Conservation (phyloP, 2,797 vertebrate species). For the Psittacula derbiana region DNA sequence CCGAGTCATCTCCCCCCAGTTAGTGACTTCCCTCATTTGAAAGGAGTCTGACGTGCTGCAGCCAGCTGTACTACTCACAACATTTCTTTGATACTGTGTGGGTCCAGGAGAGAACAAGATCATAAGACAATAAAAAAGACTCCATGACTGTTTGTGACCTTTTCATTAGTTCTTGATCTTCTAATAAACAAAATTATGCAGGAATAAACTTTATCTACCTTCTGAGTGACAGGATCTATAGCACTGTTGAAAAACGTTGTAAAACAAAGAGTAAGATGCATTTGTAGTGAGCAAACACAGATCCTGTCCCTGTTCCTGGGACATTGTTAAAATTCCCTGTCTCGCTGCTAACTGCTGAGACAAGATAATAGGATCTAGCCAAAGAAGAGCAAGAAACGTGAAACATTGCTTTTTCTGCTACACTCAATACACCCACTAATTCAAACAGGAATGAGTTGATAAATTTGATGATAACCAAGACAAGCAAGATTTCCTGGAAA, state of each 20-base stretch:
- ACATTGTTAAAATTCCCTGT: neutral
- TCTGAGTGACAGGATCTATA: neutral
- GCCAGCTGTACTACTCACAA: fast-evolving
- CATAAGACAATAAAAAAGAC: neutral
- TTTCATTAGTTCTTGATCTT: neutral
- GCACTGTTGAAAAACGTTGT: neutral
- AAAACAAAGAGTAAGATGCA: neutral
- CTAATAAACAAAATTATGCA: neutral
- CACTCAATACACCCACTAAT: neutral
- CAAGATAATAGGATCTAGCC: neutral
- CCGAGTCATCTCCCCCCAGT: neutral
- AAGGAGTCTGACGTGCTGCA: neutral
- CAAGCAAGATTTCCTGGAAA: neutral
- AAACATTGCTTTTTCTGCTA: neutral
- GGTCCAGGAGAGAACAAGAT: neutral
- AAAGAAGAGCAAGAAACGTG: neutral
- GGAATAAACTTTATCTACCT: neutral
- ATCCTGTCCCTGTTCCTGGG: fast-evolving
- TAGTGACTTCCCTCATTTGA: neutral
- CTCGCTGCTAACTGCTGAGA: neutral
- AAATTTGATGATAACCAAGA: neutral
- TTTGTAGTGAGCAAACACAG: neutral
- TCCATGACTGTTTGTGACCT: neutral
- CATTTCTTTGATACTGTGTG: neutral
- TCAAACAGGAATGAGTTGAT: neutral